Percentiles rank a stretch among this genome's conserved stretches.
These are phyloP conservation scores for Spongia lamella DNA, from an alignment of 37 sponge, comb jelly and placozoan genomes.

Conservation along the genomic window DNA sequence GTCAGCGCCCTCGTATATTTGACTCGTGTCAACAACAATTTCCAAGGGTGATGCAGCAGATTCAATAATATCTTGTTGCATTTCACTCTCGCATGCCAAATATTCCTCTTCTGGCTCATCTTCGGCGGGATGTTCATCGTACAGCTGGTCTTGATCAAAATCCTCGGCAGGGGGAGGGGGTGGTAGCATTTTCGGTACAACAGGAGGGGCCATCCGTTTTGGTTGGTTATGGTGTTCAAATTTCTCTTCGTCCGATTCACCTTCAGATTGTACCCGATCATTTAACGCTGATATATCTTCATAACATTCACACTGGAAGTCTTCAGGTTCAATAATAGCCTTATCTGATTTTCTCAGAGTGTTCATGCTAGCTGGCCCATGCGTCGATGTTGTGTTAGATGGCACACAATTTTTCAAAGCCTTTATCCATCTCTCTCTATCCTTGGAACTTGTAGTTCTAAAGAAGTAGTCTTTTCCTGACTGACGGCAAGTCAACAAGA, in stretches of 20 bases:
- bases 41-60: slow-evolving; percentile 16
- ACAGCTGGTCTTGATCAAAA: no score
- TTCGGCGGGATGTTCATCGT: no score
- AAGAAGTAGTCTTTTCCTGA: slow-evolving; percentile 72
- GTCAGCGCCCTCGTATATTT: slow-evolving; percentile 26
- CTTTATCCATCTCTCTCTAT: slow-evolving; percentile 48
- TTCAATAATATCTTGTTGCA: no score
- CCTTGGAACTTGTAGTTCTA: slow-evolving; percentile 24
- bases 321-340: slow-evolving; percentile 19
- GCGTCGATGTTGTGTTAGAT: background rate
- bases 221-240: no score
- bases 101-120: slow-evolving; percentile 13
- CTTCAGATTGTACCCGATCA: no score
- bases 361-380: background rate
- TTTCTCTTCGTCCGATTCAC: no score
- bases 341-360: slow-evolving; percentile 15
- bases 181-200: no score
- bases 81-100: background rate
- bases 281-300: slow-evolving; percentile 3
- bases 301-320: background rate
- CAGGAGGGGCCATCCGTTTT: no score
- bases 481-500: slow-evolving; percentile 52
- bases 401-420: background rate
- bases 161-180: no score
- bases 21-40: slow-evolving; percentile 49